These are phyloP conservation scores for Piaya cayana DNA, from an alignment of 2,113 vertebrate species.

Conservation along the genomic window DNA sequence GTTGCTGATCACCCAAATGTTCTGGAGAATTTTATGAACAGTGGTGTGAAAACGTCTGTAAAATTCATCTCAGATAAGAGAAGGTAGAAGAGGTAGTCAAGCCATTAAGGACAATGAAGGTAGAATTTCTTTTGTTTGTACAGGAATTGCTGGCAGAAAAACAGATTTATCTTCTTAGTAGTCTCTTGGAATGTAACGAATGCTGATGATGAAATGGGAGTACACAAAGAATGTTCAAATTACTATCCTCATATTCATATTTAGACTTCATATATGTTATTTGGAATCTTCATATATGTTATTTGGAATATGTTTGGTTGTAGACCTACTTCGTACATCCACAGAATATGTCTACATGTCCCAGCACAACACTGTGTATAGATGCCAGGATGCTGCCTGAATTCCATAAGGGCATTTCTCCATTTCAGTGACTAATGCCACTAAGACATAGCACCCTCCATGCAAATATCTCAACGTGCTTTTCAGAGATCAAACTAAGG, in stretches of 20 bases:
- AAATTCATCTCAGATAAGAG: background rate
- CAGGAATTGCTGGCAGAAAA: background rate
- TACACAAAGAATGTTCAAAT: background rate
- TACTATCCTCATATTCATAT: background rate
- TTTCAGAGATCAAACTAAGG: background rate
- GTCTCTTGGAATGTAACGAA: background rate
- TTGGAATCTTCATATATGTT: background rate
- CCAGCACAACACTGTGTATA: fast-evolving
- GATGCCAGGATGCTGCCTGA: background rate
- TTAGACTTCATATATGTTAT: background rate
- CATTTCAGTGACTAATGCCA: background rate
- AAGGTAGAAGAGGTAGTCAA: background rate
- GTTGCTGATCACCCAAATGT: background rate
- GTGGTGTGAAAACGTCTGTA: background rate
- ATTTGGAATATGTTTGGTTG: background rate
- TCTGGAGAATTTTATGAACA: background rate
- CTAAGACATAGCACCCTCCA: background rate
- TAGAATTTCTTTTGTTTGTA: background rate
- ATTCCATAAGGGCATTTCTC: background rate
- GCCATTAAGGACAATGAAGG: background rate
- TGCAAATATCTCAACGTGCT: background rate
- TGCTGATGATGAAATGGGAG: background rate
- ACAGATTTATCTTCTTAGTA: background rate
- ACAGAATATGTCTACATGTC: background rate
- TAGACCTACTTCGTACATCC: background rate